Evolutionary conservation across 1,140 invertebrate species (phyloP), one percentile per base, ranked within the genome.

Genomic region (Pogonognathellus flavescens): DNA sequence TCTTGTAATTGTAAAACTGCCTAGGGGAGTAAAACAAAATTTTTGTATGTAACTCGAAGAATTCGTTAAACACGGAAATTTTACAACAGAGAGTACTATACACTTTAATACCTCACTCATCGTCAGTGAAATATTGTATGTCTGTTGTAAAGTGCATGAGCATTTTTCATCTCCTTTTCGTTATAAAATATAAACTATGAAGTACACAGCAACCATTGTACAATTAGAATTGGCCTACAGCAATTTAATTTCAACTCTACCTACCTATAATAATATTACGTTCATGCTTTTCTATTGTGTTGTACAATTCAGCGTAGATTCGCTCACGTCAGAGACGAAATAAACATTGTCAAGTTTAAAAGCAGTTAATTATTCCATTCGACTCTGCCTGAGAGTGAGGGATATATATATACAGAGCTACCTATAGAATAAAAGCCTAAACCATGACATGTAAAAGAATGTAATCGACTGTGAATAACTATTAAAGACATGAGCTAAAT

Each of bases 401-500:
- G 52, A 25, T n/a, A 59, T 20, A 11, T 18, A 62, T 22, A 62
- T 59, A n/a, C 4, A 8, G 20, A 62, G 25, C 18, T 10, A 66
- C 22, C 22, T 66, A 31, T 25, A 66, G 7, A 13, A 66, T 13
- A 66, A 22, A 11, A 62, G 25, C 11, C 66, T 41, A 41, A 72
- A 49, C 66, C 14, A 76, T 14, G 25, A 16, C 41, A 49, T 76
- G 25, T 31, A 3, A 49, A 31, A 41, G 41, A 76, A 31, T 76
- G 70, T 49, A 76, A 76, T 76, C 70, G 22, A 76, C 70, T 76
- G 70, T 76, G 70, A 76, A 76, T 76, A 76, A 76, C 70, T 76
- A 76, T 76, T 76, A 76, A 76, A 50, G 70, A 76, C 25, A 76
- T 76, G 70, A 76, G 70, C 22, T 76, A 76, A 76, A 76, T 76